phyloP scores from a whole-genome alignment of 2,113 vertebrate species.

The Trachemys scripta region DNA sequence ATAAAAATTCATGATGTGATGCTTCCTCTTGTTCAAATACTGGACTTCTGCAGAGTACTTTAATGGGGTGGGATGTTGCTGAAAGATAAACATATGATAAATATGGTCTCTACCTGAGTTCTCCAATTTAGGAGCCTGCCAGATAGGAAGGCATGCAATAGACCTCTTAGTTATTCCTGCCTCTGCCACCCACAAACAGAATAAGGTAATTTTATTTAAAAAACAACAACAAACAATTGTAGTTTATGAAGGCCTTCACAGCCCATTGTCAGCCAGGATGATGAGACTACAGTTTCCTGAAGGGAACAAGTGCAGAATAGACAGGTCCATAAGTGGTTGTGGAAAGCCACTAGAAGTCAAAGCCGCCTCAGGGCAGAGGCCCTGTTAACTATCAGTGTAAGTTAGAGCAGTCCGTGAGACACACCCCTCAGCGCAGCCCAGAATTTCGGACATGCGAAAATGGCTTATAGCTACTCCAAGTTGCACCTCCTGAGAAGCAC shows the following conservation, averaged over 20 bases:
- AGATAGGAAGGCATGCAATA: neutral
- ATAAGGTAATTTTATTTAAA: neutral
- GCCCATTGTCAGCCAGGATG: neutral
- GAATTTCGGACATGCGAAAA: neutral
- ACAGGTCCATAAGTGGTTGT: rapidly evolving
- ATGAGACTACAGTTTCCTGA: neutral
- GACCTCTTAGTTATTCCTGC: neutral
- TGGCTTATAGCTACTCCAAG: neutral
- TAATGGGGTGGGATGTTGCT: neutral
- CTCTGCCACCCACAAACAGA: rapidly evolving
- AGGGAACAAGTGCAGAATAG: neutral
- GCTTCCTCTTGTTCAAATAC: neutral
- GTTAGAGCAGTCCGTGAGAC: neutral
- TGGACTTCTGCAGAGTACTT: neutral
- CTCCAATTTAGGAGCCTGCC: neutral
- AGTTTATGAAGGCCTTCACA: neutral
- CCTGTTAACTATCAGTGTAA: neutral
- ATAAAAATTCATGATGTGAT: slow-evolving; percentile 19
- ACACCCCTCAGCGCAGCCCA: neutral
- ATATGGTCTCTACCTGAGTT: neutral
- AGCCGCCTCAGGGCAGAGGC: neutral
- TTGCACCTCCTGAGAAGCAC: rapidly evolving
- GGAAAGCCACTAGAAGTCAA: neutral
- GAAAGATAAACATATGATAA: neutral
- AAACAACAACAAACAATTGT: neutral